Base-by-base conservation (phyloP, 2,113 vertebrate species). In the Sorex araneus region DNA sequence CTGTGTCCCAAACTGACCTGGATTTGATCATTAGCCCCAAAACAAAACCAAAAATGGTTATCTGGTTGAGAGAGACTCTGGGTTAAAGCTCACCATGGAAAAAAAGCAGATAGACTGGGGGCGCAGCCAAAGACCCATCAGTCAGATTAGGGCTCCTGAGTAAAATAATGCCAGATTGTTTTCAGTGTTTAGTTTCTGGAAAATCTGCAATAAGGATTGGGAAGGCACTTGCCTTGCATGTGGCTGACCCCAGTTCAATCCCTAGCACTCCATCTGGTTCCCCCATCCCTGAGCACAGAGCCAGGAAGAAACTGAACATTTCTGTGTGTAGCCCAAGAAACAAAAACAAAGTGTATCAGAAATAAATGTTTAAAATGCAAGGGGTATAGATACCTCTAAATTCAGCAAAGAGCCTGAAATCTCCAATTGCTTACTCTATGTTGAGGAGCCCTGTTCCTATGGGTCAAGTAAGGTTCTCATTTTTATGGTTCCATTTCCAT, bases 161-260 rank as follows among this genome's bases (percentile, higher is more conserved):
- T 43, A 95, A 92, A 34, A 84, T 10, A 84, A 0, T 70, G 64
- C 70, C 75, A 64, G 19, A 73, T 79, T 50, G 76, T 43, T 95
- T 94, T 88, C 79, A 27, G 82, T 75, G 84, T 95, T 86, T 64
- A 71, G 94, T 91, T 94, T 87, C 88, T 96, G 85, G 71, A 34
- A 76, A 81, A 84, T 79, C 78, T 85, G 75, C 90, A 79, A 8
- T 4, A 54, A 54, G 40, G 40, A 40, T 40, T 4, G 40, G 40
- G 40, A 40, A 40, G 40, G 40, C 7, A 40, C 40, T 40, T 40
- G 40, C 40, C 40, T 40, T 40, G 40, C 40, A 40, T 40, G 40
- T 40, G 40, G 40, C 40, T 40, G 40, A 40, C 40, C 40, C 40
- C 40, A 40, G 40, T 54, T 54, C 54, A 54, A 54, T 15, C 54